Evolutionary conservation across 2,797 vertebrate genomes (phyloP), one percentile per base, ranked within the genome.

Genomic region (Sphaeramia orbicularis): DNA sequence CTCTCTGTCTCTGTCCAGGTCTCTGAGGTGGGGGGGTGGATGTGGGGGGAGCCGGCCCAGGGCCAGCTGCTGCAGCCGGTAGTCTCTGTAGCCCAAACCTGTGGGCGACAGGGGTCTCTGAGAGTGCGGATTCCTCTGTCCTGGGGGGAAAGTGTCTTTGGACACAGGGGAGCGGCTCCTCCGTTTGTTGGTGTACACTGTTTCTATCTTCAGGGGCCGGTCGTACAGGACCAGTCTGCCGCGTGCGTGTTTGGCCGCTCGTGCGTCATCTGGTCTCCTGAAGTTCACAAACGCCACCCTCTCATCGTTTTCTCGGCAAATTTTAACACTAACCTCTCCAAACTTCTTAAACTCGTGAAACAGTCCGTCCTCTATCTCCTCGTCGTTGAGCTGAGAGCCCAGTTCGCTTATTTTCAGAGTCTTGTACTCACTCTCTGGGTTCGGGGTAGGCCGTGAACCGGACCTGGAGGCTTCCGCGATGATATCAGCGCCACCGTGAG

Each of bases 321-420:
- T 98, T 80, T 99, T 99, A 4, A 99, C 96, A 35, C 98, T 99
- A 16, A 99, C 97, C 50, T 99, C 97, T 0, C 98, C 98, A 49
- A 99, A 99, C 67, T 96, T 96, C 71, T 97, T 99, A 49, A 99
- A 99, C 89, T 99, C 98, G 64, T 98, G 96, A 52, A 99, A 99
- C 0, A 99, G 91, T 0, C 98, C 97, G 80, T 99, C 98, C 83
- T 99, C 98, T 52, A 99, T 94, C 7, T 97, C 96, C 78, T 97
- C 98, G 85, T 99, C 97, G 79, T 95, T 97, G 55, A 99, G 82
- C 84, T 96, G 96, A 1, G 96, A 96, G 78, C 98, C 98, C 81
- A 99, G 86, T 64, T 96, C 96, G 60, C 98, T 98, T 45, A 99
- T 98, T 81, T 97, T 97, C 7, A 99, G 93, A 8, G 97, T 97